Evolutionary conservation across 2,113 vertebrate genomes (phyloP), one percentile per base, ranked within the genome.

Genomic region (Anarhynchus alexandrinus): DNA sequence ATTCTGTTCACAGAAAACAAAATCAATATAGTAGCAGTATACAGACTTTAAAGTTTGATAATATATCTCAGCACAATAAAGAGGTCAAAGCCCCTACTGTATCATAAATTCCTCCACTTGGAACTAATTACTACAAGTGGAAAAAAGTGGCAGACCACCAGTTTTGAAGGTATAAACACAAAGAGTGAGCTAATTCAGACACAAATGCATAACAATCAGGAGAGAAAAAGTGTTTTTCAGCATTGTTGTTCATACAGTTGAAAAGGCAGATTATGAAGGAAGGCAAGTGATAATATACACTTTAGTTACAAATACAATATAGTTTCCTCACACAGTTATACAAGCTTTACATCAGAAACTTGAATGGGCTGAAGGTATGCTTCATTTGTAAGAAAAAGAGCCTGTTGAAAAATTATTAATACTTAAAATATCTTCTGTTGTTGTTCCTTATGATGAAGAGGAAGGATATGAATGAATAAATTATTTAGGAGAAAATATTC

Each of bases 1-100:
- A 95, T 97, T 98, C 97, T 96, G 45, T 62, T 86, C 86, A 96
- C 94, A 96, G 84, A 97, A 97, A 98, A 98, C 66, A 98, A 97
- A 98, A 97, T 95, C 92, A 94, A 82, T 97, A 83, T 64, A 89
- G 90, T 83, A 95, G 87, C 94, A 94, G 94, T 87, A 86, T 92
- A 96, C 79, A 96, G 84, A 69, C 76, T 93, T 92, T 85, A 57
- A 95, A 96, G 82, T 88, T 77, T 93, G 96, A 97, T 92, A 91
- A 94, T 84, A 95, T 91, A 95, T 90, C 54, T 78, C 91, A 82
- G 91, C 61, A 96, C n/a, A 96, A 96, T 95, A 95, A 96, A 95
- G 86, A 93, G 87, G 73, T 82, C 94, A 96, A 97, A 96, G 82
- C 79, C 85, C 59, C 88, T 95, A 88, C 81, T 87, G 51, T 93